These are phyloP conservation scores for Agapornis canus DNA, from an alignment of 2,797 vertebrate genomes.

Conservation along the genomic window DNA sequence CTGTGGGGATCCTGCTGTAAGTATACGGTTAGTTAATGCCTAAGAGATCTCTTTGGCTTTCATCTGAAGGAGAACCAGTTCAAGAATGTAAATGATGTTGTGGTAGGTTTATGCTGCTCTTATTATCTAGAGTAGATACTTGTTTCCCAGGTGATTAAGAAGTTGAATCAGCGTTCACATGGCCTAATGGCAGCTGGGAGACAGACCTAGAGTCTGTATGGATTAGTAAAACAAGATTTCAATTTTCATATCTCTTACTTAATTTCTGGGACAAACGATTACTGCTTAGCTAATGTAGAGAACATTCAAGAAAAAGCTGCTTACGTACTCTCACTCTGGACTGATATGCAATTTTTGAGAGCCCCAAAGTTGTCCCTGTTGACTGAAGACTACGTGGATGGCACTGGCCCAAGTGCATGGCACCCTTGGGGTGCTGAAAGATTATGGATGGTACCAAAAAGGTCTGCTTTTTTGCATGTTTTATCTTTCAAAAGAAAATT, in stretches of 20 bases:
- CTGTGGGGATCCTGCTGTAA: not conserved
- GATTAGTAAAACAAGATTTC: not conserved
- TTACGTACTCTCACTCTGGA: not conserved
- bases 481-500: not conserved
- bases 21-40: not conserved
- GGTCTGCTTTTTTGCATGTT: not conserved
- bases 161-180: not conserved
- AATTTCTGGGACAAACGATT: not conserved
- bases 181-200: not conserved
- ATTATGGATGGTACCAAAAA: not conserved
- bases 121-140: not conserved
- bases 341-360: not conserved
- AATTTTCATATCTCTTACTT: not conserved
- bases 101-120: not conserved
- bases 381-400: not conserved
- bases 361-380: not conserved
- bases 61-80: not conserved
- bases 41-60: not conserved
- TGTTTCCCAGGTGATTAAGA: not conserved
- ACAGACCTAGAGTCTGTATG: not conserved
- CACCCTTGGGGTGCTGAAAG: not conserved
- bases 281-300: not conserved
- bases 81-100: not conserved
- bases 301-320: not conserved
- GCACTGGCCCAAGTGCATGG: not conserved